Evolutionary conservation across 2,888 invertebrate species (phyloP), one percentile per base, ranked within the genome.

Genomic region (Acanthosepion esculentum): DNA sequence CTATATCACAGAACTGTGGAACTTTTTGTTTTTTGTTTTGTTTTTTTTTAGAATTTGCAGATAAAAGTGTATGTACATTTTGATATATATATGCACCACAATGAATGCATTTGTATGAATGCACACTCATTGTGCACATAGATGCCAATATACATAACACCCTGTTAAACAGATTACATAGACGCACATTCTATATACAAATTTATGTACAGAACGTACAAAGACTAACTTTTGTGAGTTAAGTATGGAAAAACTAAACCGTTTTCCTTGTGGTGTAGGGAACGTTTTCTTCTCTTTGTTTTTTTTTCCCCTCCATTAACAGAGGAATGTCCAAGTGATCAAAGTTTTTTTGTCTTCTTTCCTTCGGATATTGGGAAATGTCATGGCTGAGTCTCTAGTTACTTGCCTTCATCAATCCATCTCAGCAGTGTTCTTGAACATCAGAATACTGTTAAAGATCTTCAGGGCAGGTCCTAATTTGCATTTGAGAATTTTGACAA

Each of bases 381-480:
- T 50, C 48, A 50, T 92, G 50, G 59, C 33, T 59, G 33, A 94
- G 26, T 59, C 10, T 33, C 50, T 48, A 59, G 94, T 8, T 41
- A 29, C 20, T 48, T 48, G 41, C 50, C 50, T 55, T 50, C 48
- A 55, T 94, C 33, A 64, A 33, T 94, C 55, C 26, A 64, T 55
- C 29, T 94, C 94, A 64, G 94, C 93, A 55, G 96, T 96, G 91
- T 96, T 97, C 94, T 97, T 97, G 94, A 97, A 97, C 95, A 97
- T 96, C 20, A 97, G 96, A 96, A 98, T 98, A 96, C 98, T 98
- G 97, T 98, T 98, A 97, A 98, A 98, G 94, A 99, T 98, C 97
- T 99, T 99, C 95, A 99, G 98, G 91, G 99, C 98, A 91, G 99
- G 99, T 18, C 99, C 99, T 95, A 99, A 98, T 97, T 98, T 98